Percentiles rank a stretch among this genome's conserved stretches.
These are phyloP conservation scores for Heteractis magnifica DNA, from an alignment of 92 coral and sea anemone species.

Conservation along the genomic window DNA sequence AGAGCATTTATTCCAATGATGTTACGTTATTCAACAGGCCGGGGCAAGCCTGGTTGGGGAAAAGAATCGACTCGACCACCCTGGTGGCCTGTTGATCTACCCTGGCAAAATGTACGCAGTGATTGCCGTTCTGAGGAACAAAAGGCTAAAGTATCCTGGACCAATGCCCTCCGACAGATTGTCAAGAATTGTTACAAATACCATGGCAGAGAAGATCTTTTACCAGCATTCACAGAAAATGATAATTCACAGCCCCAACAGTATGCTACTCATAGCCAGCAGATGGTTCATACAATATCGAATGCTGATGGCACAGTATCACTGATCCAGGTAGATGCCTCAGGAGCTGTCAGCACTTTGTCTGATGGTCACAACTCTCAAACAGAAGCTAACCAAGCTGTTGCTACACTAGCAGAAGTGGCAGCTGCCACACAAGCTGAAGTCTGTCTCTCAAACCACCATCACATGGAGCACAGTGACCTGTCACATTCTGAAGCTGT, in stretches of 20 bases:
- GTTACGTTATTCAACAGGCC: constrained; percentile 97
- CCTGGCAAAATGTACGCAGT: constrained; percentile 99
- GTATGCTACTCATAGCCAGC: constrained; percentile 77
- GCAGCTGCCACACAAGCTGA: constrained; percentile 95
- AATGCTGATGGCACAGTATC: constrained; percentile 99
- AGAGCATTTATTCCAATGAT: constrained; percentile 97
- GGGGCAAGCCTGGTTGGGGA: constrained; percentile 99
- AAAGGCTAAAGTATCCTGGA: constrained; percentile 97
- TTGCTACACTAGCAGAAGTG: constrained; percentile 98
- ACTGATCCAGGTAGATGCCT: constrained; percentile 96
- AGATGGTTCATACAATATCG: constrained; percentile 96
- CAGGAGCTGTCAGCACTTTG: constrained; percentile 97
- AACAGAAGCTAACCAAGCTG: constrained; percentile 98
- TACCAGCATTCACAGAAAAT: constrained; percentile 85
- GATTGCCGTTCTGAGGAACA: constrained; percentile 97
- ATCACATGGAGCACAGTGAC: constrained; percentile 86
- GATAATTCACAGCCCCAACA: constrained; percentile 61
- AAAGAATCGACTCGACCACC: constrained; percentile 93
- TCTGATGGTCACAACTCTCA: constrained; percentile 93
- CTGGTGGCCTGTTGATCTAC: constrained; percentile 99
- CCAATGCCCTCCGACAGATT: constrained; percentile 91
- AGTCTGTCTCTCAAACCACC: constrained; percentile 68
- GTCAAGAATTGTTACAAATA: constrained; percentile 98
- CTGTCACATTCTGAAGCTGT: constrained; percentile 93
- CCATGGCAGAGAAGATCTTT: constrained; percentile 92